Evolutionary conservation across 2,888 invertebrate species (phyloP).

Genomic region (Brachyopa scutellaris): DNA sequence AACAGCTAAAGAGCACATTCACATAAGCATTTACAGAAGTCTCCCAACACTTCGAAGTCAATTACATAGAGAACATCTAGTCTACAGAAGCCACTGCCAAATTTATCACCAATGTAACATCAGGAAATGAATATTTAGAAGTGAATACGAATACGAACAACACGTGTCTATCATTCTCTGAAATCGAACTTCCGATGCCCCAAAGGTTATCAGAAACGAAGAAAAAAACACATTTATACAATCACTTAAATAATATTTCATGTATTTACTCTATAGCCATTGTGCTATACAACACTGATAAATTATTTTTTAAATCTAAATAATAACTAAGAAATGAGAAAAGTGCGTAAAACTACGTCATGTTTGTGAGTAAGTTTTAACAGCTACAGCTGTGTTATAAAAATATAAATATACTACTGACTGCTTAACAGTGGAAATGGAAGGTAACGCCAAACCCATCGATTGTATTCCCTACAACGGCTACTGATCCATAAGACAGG

Average conservation of each 20-base stretch:
- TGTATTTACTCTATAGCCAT: constrained; percentile 48
- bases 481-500: constrained; percentile 79
- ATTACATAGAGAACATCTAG: no score
- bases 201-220: constrained; percentile 2
- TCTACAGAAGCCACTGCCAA: no score
- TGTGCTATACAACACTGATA: constrained; percentile 38
- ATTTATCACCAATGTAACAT: no score
- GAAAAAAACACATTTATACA: not conserved
- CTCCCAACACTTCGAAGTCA: no score
- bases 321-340: constrained; percentile 17
- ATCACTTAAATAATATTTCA: constrained; percentile 36
- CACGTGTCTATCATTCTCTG: no score
- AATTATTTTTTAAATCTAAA: constrained; percentile 54
- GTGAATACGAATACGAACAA: no score
- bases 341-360: constrained; percentile 39
- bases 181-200: no score
- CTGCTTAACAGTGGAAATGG: constrained; percentile 1
- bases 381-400: constrained; percentile 55
- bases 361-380: constrained; percentile 21
- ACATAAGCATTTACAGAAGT: no score
- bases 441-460: not conserved
- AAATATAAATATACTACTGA: constrained; percentile 62
- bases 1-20: no score
- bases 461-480: not conserved
- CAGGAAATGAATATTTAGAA: no score